Percentiles rank a stretch among this genome's conserved stretches.
Evolutionary conservation across 2,113 vertebrate genomes (phyloP).

Genomic region (Charadrius vociferus): DNA sequence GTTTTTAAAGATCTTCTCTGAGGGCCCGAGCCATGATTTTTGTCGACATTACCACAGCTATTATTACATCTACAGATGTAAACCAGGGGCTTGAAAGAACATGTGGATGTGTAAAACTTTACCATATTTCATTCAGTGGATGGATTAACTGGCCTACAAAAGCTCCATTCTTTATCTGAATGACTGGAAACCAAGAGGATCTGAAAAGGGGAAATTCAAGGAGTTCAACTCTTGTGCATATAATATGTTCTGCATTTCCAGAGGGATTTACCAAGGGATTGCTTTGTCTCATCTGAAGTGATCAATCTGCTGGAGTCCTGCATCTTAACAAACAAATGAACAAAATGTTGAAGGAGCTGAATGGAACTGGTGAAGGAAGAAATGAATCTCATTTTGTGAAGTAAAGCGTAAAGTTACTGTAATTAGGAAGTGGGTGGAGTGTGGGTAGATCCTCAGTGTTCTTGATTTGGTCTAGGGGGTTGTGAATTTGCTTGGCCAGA

Average conservation of each 20-base stretch:
- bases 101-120: slow-evolving; percentile 42
- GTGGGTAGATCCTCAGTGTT: not conserved
- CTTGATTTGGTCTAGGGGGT: not conserved
- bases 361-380: slow-evolving; percentile 11
- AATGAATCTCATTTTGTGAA: slow-evolving; percentile 22
- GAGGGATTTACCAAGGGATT: slow-evolving; percentile 47
- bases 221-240: slow-evolving; percentile 16
- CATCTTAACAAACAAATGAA: slow-evolving; percentile 37
- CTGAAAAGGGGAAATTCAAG: slow-evolving; percentile 57
- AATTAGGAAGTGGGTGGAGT: not conserved
- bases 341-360: slow-evolving; percentile 32
- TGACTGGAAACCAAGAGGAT: slow-evolving; percentile 48
- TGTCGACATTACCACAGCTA: not conserved
- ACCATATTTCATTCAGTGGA: slow-evolving; percentile 53
- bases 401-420: slow-evolving; percentile 39
- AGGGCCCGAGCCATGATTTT: slow-evolving; percentile 13
- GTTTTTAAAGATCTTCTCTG: slow-evolving; percentile 36
- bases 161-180: slow-evolving; percentile 58
- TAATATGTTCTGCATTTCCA: slow-evolving; percentile 52
- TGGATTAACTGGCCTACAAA: slow-evolving; percentile 62
- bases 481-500: not conserved
- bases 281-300: slow-evolving; percentile 60
- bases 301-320: slow-evolving; percentile 49
- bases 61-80: slow-evolving; percentile 46
- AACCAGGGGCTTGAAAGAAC: slow-evolving; percentile 31